These are phyloP conservation scores for Phylloscopus trochiloides DNA, from an alignment of 2,113 vertebrate genomes.

Conservation along the genomic window DNA sequence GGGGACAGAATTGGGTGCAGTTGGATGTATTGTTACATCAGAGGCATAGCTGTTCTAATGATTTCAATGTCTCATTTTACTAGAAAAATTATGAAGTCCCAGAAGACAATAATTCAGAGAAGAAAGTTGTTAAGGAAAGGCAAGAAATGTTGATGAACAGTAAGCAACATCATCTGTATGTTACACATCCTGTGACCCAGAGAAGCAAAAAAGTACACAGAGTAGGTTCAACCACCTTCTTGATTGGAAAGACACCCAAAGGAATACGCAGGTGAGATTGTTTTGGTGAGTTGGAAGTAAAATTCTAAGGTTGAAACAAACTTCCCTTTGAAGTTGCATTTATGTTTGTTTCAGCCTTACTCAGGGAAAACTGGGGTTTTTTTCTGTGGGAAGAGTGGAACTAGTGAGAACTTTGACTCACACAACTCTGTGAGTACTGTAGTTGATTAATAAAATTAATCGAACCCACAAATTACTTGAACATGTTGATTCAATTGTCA, in stretches of 20 bases:
- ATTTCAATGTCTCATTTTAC: not conserved
- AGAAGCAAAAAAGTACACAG: constrained; percentile 68
- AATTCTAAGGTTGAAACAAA: not conserved
- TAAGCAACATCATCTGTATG: not conserved
- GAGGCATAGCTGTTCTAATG: not conserved
- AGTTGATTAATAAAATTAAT: not conserved
- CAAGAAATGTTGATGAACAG: not conserved
- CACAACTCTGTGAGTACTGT: not conserved
- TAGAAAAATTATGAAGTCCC: constrained; percentile 34
- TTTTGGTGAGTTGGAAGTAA: not conserved
- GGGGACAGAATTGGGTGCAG: not conserved
- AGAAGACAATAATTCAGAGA: not conserved
- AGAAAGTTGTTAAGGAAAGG: not conserved
- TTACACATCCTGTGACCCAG: constrained; percentile 78
- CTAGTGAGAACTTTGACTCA: not conserved
- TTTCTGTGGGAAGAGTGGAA: not conserved
- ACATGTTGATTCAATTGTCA: not conserved
- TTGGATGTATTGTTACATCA: not conserved
- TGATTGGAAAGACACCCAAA: constrained; percentile 85
- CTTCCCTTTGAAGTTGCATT: not conserved
- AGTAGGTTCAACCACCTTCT: constrained; percentile 72
- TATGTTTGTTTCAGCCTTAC: not conserved
- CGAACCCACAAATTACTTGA: not conserved
- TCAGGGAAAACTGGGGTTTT: not conserved
- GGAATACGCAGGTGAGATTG: constrained; percentile 79